These are phyloP conservation scores for Istiophorus platypterus DNA, from an alignment of 2,113 vertebrate genomes.

Conservation along the genomic window DNA sequence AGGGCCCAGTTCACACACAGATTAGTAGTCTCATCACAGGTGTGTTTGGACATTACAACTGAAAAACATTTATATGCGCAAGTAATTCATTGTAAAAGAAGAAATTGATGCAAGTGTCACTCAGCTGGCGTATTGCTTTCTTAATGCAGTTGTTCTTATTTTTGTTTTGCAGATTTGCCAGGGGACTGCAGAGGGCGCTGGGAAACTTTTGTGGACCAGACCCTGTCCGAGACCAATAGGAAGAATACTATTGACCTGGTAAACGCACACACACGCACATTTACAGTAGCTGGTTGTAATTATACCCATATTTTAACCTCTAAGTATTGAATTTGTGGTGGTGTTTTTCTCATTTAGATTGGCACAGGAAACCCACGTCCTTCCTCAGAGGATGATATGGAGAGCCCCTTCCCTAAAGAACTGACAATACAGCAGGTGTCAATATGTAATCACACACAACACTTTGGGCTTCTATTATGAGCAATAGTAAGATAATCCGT, in stretches of 20 bases:
- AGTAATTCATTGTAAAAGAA: neutral
- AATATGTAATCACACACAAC: neutral
- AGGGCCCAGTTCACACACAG: slow-evolving; percentile 90
- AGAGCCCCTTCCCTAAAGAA: slow-evolving; percentile 94
- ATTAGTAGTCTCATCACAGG: slow-evolving; percentile 91
- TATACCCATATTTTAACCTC: neutral
- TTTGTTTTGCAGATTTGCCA: slow-evolving; percentile 87
- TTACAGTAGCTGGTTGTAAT: neutral
- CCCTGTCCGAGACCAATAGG: slow-evolving; percentile 91
- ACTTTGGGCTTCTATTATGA: neutral
- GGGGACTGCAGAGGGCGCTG: slow-evolving; percentile 94
- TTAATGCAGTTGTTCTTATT: neutral
- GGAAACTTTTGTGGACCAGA: slow-evolving; percentile 96
- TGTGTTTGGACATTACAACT: slow-evolving; percentile 55
- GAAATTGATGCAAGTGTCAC: neutral
- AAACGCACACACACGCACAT: slow-evolving; percentile 59
- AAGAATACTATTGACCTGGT: slow-evolving; percentile 96
- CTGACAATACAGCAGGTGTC: slow-evolving; percentile 94
- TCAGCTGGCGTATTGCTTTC: neutral
- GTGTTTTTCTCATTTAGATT: slow-evolving; percentile 81
- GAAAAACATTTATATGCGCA: neutral
- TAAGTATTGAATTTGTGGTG: neutral
- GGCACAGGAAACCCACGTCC: slow-evolving; percentile 92
- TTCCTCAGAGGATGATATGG: slow-evolving; percentile 95
- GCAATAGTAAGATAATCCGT: neutral